These are phyloP conservation scores for Spodoptera frugiperda DNA, from an alignment of 1,140 invertebrate genomes.

Conservation along the genomic window DNA sequence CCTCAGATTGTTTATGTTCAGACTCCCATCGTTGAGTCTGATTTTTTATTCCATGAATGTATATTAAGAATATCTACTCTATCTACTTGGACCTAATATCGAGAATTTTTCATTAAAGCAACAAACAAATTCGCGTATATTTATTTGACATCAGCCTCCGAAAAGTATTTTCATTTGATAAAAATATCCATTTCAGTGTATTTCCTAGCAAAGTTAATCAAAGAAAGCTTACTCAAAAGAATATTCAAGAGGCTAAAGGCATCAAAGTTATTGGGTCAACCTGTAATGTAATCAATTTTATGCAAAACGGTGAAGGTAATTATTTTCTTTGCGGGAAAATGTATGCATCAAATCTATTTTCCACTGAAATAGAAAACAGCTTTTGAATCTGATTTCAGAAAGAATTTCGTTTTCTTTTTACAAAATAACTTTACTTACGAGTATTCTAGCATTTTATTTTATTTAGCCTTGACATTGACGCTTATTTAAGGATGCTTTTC, in stretches of 20 bases:
- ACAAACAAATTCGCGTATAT: slow-evolving; percentile 18
- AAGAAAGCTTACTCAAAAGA: slow-evolving; percentile 67
- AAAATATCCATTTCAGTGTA: slow-evolving; percentile 53
- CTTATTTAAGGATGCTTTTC: no score
- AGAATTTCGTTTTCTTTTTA: no score
- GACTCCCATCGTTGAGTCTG: no score
- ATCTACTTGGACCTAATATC: neutral
- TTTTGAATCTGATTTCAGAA: neutral
- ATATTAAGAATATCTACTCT: no score
- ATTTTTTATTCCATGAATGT: no score
- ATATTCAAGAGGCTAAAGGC: slow-evolving; percentile 64
- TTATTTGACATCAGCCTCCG: slow-evolving; percentile 23
- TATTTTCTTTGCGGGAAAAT: slow-evolving; percentile 46
- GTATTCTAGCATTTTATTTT: no score
- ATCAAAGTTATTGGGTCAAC: slow-evolving; percentile 59
- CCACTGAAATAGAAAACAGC: neutral
- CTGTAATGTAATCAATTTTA: slow-evolving; percentile 78
- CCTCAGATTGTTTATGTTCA: no score
- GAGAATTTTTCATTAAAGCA: slow-evolving; percentile 12
- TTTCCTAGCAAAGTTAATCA: slow-evolving; percentile 59
- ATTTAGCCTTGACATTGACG: no score
- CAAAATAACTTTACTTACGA: no score
- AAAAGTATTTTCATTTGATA: slow-evolving; percentile 33
- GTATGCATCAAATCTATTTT: slow-evolving; percentile 1
- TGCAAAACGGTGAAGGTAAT: slow-evolving; percentile 63